phyloP scores from a whole-genome alignment of 2,797 vertebrate genomes.

The Diplodus puntazzo region DNA sequence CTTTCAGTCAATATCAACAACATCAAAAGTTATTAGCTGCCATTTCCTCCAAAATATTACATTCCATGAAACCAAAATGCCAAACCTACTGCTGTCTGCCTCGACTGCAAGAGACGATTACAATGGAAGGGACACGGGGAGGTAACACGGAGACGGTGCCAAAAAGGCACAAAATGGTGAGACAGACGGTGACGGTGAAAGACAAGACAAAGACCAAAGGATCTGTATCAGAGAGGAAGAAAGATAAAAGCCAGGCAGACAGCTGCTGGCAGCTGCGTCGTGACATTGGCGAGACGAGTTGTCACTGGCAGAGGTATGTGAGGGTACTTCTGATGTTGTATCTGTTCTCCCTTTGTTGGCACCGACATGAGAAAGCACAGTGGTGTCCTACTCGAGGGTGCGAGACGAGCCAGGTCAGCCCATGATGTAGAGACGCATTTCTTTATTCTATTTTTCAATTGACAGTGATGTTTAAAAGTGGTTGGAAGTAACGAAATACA shows the following conservation, averaged over 20 bases:
- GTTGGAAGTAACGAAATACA: neutral
- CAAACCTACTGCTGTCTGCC: conserved; percentile 3
- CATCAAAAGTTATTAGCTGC: neutral
- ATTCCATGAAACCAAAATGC: conserved; percentile 4
- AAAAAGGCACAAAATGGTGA: conserved; percentile 42
- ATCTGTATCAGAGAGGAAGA: conserved; percentile 50
- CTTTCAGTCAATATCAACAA: conserved; percentile 1
- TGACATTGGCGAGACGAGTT: conserved; percentile 56
- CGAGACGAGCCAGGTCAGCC: neutral
- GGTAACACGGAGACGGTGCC: conserved; percentile 22
- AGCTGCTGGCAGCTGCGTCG: conserved; percentile 38
- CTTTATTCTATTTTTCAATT: neutral
- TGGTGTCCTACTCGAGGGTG: neutral
- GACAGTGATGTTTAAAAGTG: neutral
- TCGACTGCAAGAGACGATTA: conserved; percentile 8
- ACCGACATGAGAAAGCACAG: conserved; percentile 6
- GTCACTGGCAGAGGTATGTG: conserved; percentile 49
- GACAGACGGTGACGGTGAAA: conserved; percentile 41
- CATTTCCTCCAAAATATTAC: conserved; percentile 6
- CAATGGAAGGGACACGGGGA: conserved; percentile 7
- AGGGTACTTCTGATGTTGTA: conserved; percentile 54
- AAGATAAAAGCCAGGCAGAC: conserved; percentile 57
- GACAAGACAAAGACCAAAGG: conserved; percentile 49
- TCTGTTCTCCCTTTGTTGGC: conserved; percentile 46
- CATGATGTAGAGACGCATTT: neutral